phyloP scores from a whole-genome alignment of 2,888 invertebrate species.

The Pocota personata region DNA sequence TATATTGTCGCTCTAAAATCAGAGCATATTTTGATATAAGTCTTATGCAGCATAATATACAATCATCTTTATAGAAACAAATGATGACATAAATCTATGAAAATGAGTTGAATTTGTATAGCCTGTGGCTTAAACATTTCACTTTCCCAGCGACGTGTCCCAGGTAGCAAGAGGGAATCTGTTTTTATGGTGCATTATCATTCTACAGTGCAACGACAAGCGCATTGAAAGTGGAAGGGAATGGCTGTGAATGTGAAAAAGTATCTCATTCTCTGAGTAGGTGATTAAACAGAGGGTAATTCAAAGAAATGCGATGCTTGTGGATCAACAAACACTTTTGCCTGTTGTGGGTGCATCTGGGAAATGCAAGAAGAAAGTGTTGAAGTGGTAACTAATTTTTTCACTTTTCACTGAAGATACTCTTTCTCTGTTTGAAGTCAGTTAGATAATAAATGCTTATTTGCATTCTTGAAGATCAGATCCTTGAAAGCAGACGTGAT shows the following conservation, averaged over 20 bases:
- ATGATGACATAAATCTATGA: constrained; percentile 41
- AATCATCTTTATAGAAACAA: constrained; percentile 6
- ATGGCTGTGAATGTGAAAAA: constrained; percentile 35
- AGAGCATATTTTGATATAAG: neutral
- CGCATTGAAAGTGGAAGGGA: constrained; percentile 39
- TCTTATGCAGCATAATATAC: neutral
- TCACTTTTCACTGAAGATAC: neutral
- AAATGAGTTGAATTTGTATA: constrained; percentile 1
- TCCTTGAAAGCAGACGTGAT: no score
- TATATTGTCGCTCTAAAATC: neutral
- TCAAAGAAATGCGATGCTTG: constrained; percentile 4
- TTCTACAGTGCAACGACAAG: neutral
- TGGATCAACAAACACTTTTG: neutral
- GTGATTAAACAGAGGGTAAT: constrained; percentile 42
- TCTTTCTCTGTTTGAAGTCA: neutral
- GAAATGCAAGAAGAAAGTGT: constrained; percentile 29
- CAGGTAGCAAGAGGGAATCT: constrained; percentile 1
- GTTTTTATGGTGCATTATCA: constrained; percentile 16
- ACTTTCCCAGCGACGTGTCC: constrained; percentile 2
- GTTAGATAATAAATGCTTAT: neutral
- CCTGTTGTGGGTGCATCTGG: constrained; percentile 4
- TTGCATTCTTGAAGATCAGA: neutral
- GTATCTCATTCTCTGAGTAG: constrained; percentile 18
- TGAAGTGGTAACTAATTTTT: neutral
- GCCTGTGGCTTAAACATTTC: constrained; percentile 15